These are phyloP conservation scores for Diabrotica undecimpunctata DNA, from an alignment of 1,140 invertebrate genomes.

Conservation along the genomic window DNA sequence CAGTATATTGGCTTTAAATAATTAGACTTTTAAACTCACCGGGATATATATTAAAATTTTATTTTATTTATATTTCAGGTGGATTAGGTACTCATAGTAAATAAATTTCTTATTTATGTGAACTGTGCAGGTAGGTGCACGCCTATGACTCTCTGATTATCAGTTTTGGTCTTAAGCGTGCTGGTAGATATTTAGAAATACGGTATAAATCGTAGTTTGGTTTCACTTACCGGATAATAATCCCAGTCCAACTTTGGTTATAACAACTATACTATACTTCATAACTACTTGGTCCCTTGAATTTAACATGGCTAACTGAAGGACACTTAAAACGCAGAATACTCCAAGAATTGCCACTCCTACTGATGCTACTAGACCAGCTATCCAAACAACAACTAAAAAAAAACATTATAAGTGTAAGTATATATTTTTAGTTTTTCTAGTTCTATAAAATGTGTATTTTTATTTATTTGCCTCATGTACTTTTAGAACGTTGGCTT, in stretches of 20 bases:
- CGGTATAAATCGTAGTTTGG: neutral
- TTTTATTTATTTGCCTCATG: too few relatives aligned
- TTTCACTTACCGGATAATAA: slow-evolving; percentile 68
- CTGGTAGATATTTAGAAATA: too few relatives aligned
- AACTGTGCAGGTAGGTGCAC: too few relatives aligned
- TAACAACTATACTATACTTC: slow-evolving; percentile 69
- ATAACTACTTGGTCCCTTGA: slow-evolving; percentile 74
- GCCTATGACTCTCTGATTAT: too few relatives aligned
- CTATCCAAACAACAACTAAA: slow-evolving; percentile 73
- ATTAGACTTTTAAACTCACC: too few relatives aligned
- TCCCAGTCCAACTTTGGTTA: slow-evolving; percentile 71
- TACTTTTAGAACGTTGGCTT: too few relatives aligned
- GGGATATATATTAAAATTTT: too few relatives aligned
- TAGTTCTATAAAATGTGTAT: neutral
- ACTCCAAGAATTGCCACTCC: slow-evolving; percentile 67
- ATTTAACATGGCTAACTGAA: slow-evolving; percentile 80
- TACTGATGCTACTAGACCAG: slow-evolving; percentile 69
- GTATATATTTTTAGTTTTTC: slow-evolving; percentile 6
- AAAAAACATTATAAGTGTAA: slow-evolving; percentile 40
- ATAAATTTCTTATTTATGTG: too few relatives aligned
- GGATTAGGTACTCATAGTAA: too few relatives aligned
- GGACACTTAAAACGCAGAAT: slow-evolving; percentile 70
- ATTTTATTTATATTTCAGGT: too few relatives aligned
- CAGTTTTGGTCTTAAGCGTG: too few relatives aligned
- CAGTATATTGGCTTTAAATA: too few relatives aligned